Conservation (phyloP, 2,797 vertebrate genomes). For the Macropodus opercularis region DNA sequence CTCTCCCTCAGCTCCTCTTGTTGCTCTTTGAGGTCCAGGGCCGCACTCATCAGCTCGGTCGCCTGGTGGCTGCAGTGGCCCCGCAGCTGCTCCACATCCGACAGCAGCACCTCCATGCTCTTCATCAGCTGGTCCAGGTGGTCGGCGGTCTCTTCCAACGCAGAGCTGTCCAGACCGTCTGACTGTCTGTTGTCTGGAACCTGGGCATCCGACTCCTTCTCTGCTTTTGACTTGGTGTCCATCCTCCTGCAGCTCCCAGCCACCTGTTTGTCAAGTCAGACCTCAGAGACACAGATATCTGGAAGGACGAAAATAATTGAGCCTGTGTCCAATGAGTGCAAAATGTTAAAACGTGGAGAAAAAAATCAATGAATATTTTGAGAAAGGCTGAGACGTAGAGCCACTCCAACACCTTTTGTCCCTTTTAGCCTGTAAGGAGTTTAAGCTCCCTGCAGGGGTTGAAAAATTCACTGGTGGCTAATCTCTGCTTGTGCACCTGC, state of each 20-base stretch:
- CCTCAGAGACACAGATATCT: constrained; percentile 42
- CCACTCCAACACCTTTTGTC: neutral
- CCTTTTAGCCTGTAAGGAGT: constrained; percentile 34
- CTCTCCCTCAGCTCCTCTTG: constrained; percentile 84
- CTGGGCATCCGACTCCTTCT: constrained; percentile 16
- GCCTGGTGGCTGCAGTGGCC: constrained; percentile 85
- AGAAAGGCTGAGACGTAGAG: constrained; percentile 8
- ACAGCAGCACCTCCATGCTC: constrained; percentile 87
- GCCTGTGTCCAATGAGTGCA: neutral
- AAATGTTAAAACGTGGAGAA: neutral
- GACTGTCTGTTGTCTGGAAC: constrained; percentile 24
- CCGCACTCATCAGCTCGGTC: constrained; percentile 77
- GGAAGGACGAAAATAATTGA: constrained; percentile 40
- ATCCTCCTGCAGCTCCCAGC: constrained; percentile 27
- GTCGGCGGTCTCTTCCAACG: constrained; percentile 64
- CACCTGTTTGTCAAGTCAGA: constrained; percentile 18
- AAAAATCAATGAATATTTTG: neutral
- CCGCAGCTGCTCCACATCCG: constrained; percentile 87
- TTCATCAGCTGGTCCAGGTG: constrained; percentile 86
- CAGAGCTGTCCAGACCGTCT: neutral
- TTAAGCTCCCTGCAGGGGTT: constrained; percentile 49
- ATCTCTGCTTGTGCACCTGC: constrained; percentile 52
- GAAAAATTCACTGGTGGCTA: constrained; percentile 48
- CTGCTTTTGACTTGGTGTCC: constrained; percentile 34
- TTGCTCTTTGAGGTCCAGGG: constrained; percentile 80